Percentiles rank a stretch among this genome's conserved stretches.
These are phyloP conservation scores for Gastrophryne carolinensis DNA, from an alignment of 2,797 vertebrate genomes.

Conservation along the genomic window DNA sequence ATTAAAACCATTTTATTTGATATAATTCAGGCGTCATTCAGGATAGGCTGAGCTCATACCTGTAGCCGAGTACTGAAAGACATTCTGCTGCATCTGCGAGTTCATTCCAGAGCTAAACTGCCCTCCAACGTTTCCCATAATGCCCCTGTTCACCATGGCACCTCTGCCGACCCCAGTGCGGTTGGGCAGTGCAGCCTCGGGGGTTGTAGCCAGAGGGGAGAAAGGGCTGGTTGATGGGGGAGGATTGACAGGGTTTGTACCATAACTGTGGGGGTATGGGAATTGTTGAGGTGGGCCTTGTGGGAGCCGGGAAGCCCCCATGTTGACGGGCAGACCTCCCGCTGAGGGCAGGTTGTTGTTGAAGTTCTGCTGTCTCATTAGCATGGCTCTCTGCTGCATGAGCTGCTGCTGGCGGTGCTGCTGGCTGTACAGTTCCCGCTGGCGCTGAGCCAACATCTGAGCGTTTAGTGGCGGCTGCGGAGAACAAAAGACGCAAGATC, in stretches of 20 bases:
- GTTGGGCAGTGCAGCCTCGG: constrained; percentile 75
- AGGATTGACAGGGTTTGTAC: constrained; percentile 74
- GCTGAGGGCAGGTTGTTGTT: constrained; percentile 65
- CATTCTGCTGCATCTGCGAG: constrained; percentile 81
- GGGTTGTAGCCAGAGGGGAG: constrained; percentile 71
- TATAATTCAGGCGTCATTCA: no score
- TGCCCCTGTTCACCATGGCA: constrained; percentile 75
- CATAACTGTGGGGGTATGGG: constrained; percentile 81
- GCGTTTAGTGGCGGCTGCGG: constrained; percentile 88
- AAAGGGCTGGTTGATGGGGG: constrained; percentile 83
- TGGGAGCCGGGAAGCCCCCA: constrained; percentile 69
- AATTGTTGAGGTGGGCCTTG: constrained; percentile 80
- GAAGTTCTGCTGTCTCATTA: constrained; percentile 86
- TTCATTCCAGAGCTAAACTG: constrained; percentile 77
- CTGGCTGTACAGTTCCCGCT: constrained; percentile 90
- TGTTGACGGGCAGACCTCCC: constrained; percentile 65
- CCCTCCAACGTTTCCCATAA: constrained; percentile 78
- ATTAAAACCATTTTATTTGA: no score
- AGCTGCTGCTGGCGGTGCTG: constrained; percentile 92
- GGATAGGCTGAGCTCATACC: constrained; percentile 70
- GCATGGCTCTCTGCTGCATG: constrained; percentile 89
- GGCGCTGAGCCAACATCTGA: constrained; percentile 93
- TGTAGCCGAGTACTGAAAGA: constrained; percentile 87
- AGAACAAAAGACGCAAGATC: not conserved
- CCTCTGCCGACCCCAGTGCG: constrained; percentile 56